Evolutionary conservation across 2,113 vertebrate genomes (phyloP), one percentile per base, ranked within the genome.

Genomic region (Sisor rabdophorus): DNA sequence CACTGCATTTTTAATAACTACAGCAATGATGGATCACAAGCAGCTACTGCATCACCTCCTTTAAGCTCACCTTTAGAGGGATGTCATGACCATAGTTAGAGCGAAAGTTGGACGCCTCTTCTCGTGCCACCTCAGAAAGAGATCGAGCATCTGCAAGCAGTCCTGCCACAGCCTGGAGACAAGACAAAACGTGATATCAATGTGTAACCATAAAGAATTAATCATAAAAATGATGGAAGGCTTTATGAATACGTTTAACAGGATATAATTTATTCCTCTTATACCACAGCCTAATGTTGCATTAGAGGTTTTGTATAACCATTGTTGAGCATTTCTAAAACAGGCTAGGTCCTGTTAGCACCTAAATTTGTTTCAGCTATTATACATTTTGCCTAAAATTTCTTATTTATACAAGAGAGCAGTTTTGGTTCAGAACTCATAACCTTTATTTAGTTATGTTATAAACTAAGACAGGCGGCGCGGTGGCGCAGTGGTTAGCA

Each of bases 51-150:
- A 19, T 52, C 17, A 7, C 22, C 40, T 19, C 44, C 32, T 30
- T 72, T 4, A 19, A 4, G 63, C 40, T 56, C 85, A 96, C 97
- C 93, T 98, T 99, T 40, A 99, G 86, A 11, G 97, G 97, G 86
- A 99, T 97, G 87, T 98, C 91, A 20, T 98, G 95, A 74, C 97
- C 97, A 20, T 98, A 99, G 89, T 95, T 99, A 0, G 96, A 94
- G 73, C 97, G 93, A 13, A 99, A 99, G 89, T 94, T 98, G 24
- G 97, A 96, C 0, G 97, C 96, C 86, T 99, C 97, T 84, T 99
- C 97, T 84, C 96, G 92, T 67, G 97, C 94, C 4, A 98, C 97
- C 80, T 98, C 96, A 61, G 97, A 93, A 67, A 99, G 88, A 19
- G 96, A 98, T 1, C 97, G 94, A 2, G 97, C 96, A 67, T 99